Evolutionary conservation across 2,888 invertebrate genomes (phyloP).

Genomic region (Tortrix viridana): DNA sequence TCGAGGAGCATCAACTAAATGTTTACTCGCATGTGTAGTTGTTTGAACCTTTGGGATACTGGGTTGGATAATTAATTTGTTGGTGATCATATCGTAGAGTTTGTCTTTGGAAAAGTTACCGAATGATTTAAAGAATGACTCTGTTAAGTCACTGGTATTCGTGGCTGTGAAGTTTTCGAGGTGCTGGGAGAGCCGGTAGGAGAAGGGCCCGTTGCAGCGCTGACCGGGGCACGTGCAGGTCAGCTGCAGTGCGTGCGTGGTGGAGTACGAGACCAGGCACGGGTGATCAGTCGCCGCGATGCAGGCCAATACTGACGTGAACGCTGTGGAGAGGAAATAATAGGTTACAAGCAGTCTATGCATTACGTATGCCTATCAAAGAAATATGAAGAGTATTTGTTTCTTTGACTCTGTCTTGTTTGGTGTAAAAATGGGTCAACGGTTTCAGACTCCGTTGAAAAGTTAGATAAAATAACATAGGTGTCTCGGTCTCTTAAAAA

Average conservation of each 20-base stretch:
- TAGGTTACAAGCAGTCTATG: conserved; percentile 21
- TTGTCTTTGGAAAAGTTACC: conserved; percentile 55
- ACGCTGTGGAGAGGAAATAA: conserved; percentile 55
- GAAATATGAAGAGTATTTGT: too few species aligned
- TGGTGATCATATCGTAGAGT: conserved; percentile 58
- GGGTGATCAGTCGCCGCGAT: conserved; percentile 50
- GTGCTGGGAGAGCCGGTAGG: conserved; percentile 55
- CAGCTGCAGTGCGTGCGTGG: conserved; percentile 56
- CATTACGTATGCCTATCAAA: conserved; percentile 27
- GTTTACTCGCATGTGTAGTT: conserved; percentile 34
- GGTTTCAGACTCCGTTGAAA: too few species aligned
- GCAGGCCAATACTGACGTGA: conserved; percentile 61
- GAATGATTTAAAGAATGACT: conserved; percentile 59
- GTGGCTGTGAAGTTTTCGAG: conserved; percentile 59
- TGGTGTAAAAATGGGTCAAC: too few species aligned
- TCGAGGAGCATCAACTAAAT: conserved; percentile 50
- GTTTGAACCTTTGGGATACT: conserved; percentile 39
- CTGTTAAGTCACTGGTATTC: conserved; percentile 52
- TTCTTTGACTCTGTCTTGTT: too few species aligned
- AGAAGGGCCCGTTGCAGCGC: conserved; percentile 70
- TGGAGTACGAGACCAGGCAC: conserved; percentile 58
- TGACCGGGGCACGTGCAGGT: conserved; percentile 64
- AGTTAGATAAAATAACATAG: too few species aligned
- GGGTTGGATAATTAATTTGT: conserved; percentile 32
- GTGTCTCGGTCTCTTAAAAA: too few species aligned